Conservation (phyloP, 2,113 vertebrate genomes). For the Collichthys lucidus region DNA sequence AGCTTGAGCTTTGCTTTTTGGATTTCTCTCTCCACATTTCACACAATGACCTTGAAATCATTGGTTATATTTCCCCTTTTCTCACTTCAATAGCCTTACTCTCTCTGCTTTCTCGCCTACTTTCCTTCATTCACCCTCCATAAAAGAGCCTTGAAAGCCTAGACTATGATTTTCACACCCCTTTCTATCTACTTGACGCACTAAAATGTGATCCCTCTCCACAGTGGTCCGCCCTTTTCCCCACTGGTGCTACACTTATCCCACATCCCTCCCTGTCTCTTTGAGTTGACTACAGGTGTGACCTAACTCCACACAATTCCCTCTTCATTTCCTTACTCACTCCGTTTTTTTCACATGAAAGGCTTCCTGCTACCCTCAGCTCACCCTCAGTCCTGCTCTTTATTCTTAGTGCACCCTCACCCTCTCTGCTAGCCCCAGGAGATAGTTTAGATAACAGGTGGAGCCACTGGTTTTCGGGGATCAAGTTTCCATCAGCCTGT, state of each 20-base stretch:
- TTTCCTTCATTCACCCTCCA: constrained; percentile 54
- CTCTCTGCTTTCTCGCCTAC: constrained; percentile 42
- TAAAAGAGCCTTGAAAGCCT: constrained; percentile 62
- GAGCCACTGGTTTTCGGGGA: constrained; percentile 63
- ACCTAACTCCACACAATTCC: constrained; percentile 70
- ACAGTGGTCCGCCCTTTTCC: constrained; percentile 57
- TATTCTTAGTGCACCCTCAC: constrained; percentile 57
- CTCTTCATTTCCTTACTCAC: constrained; percentile 52
- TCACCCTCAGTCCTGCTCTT: constrained; percentile 63
- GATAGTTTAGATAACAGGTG: constrained; percentile 75
- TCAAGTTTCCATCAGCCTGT: constrained; percentile 72
- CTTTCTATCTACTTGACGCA: constrained; percentile 55
- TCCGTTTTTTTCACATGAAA: constrained; percentile 72
- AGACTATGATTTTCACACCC: constrained; percentile 72
- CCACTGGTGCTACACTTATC: constrained; percentile 70
- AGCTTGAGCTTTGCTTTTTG: constrained; percentile 53
- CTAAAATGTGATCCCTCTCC: constrained; percentile 67
- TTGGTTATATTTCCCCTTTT: constrained; percentile 51
- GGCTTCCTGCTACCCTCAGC: constrained; percentile 64
- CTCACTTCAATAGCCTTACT: constrained; percentile 47
- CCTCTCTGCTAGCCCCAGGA: constrained; percentile 67
- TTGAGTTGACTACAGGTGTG: constrained; percentile 73
- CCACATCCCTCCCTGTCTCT: constrained; percentile 71
- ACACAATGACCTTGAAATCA: constrained; percentile 61
- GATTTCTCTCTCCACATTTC: constrained; percentile 26